Evolutionary conservation across 2,113 vertebrate genomes (phyloP).

Genomic region (Ancistrus triradiatus): DNA sequence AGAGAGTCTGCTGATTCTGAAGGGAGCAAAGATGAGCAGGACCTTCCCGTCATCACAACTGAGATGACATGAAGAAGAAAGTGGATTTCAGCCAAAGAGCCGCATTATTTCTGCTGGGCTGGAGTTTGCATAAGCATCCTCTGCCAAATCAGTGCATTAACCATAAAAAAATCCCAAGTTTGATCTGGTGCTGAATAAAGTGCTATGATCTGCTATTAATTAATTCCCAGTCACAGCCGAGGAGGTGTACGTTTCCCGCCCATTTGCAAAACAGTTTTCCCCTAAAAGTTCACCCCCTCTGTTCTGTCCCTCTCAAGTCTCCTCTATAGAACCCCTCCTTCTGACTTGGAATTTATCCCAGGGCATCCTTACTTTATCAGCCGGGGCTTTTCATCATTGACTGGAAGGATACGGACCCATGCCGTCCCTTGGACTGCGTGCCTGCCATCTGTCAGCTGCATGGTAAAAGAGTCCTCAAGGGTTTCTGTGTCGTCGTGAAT

Average conservation of each 20-base stretch:
- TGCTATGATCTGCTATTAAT: conserved; percentile 44
- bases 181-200: conserved; percentile 35
- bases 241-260: too few species aligned
- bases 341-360: conserved; percentile 48
- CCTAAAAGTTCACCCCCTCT: too few species aligned
- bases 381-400: conserved; percentile 79
- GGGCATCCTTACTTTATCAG: conserved; percentile 66
- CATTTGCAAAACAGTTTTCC: too few species aligned
- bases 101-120: conserved; percentile 63
- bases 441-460: conserved; percentile 85
- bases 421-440: conserved; percentile 76
- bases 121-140: too few species aligned
- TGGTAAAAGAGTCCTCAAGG: conserved; percentile 74
- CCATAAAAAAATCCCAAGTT: conserved; percentile 7
- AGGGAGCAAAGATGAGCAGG: conserved; percentile 54
- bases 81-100: conserved; percentile 60
- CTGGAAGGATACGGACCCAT: conserved; percentile 76
- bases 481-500: conserved; percentile 84
- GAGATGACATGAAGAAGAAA: conserved; percentile 54
- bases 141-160: conserved; percentile 43
- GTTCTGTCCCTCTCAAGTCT: conserved; percentile 29
- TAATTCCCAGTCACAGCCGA: conserved; percentile 55
- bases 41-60: conserved; percentile 49
- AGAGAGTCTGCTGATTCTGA: conserved; percentile 49
- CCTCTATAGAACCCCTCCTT: conserved; percentile 24